These are phyloP conservation scores for Mohoua ochrocephala DNA, from an alignment of 2,113 vertebrate species.

Conservation along the genomic window DNA sequence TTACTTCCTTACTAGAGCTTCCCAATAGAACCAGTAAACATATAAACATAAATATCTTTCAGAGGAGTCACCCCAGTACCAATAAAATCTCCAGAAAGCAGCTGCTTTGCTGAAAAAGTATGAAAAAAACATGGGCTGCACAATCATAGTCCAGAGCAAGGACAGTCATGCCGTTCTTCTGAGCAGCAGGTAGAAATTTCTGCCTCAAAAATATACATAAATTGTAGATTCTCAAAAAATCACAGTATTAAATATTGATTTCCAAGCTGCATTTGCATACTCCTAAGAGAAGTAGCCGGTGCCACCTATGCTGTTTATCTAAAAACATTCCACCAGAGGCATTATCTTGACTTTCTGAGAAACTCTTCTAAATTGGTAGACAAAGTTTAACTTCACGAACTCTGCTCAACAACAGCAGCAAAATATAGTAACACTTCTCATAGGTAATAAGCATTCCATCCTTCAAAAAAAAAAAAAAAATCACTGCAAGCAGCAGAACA, in stretches of 20 bases:
- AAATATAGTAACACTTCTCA: not conserved
- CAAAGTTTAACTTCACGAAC: slow-evolving; percentile 1
- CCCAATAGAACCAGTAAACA: not conserved
- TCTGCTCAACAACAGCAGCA: slow-evolving; percentile 6
- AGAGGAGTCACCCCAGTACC: not conserved
- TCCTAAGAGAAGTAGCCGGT: not conserved
- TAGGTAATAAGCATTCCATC: not conserved
- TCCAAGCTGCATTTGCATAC: not conserved
- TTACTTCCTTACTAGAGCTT: not conserved
- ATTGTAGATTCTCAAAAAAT: not conserved
- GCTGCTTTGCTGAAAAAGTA: not conserved
- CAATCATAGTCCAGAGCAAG: fast-evolving
- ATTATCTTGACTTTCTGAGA: not conserved
- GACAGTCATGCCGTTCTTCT: not conserved
- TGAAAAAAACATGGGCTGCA: not conserved
- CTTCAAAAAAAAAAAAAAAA: not conserved
- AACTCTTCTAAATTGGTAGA: not conserved
- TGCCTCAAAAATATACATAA: not conserved
- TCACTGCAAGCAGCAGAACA: not conserved
- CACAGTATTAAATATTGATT: not conserved
- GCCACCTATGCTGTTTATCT: not conserved
- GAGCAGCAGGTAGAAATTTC: not conserved
- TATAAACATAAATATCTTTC: not conserved
- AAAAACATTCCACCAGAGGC: not conserved
- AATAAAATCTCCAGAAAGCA: not conserved